A percentile compares a stretch with the other conserved stretches of the same genome.
Evolutionary conservation across 2,888 invertebrate genomes (phyloP).

Genomic region (Spilosoma lubricipeda): DNA sequence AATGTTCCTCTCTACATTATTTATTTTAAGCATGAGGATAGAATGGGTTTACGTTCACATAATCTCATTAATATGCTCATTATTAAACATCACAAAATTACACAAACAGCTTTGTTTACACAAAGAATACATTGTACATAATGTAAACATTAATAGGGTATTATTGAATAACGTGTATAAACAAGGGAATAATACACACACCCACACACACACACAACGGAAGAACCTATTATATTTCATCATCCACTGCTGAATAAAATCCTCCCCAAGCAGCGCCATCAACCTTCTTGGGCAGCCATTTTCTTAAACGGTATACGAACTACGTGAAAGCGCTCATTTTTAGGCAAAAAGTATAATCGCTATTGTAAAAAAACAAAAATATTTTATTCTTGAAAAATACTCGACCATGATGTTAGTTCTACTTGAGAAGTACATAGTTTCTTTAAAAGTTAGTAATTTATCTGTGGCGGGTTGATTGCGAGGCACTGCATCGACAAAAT

Average conservation of each 20-base stretch:
- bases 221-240: background rate
- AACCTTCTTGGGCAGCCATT: background rate
- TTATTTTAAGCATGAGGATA: background rate
- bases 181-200: background rate
- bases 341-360: background rate
- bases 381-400: background rate
- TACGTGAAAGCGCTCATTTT: background rate
- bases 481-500: slow-evolving; percentile 41
- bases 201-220: background rate
- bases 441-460: background rate
- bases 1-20: background rate
- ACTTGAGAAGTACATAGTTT: background rate
- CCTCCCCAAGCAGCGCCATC: background rate
- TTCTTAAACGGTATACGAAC: too few relatives aligned
- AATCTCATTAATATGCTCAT: background rate
- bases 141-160: background rate
- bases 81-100: background rate
- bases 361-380: background rate
- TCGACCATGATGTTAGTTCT: background rate
- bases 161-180: background rate
- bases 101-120: background rate
- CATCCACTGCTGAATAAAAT: too few relatives aligned
- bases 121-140: background rate
- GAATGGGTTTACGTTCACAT: background rate
- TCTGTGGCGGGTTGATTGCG: slow-evolving; percentile 40